Base-by-base conservation (phyloP, 2,113 vertebrate species). In the Trichechus manatus region DNA sequence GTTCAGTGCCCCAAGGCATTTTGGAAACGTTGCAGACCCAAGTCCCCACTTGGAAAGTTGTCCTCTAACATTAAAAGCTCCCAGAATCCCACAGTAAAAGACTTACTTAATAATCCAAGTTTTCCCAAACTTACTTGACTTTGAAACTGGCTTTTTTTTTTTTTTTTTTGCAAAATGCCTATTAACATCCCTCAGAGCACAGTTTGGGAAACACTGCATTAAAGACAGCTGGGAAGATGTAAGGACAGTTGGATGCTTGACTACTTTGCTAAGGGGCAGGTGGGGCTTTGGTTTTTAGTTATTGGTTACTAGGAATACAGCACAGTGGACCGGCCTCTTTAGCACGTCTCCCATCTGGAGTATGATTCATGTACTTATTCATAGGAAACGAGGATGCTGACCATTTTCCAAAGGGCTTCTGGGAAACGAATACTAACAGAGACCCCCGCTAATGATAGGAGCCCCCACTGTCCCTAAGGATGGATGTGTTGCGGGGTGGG, bases 341-440 rank as follows among this genome's bases (percentile, higher is more conserved):
- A 70, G 78, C n/a, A 56, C 6, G 53, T 23, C 31, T 53, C 66
- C 36, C 78, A 25, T 47, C 25, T n/a, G 66, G 25, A 39, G 50
- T 33, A 33, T 13, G 74, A 50, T 59, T 88, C 78, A 33, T 0
- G 22, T 4, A 63, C 36, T 17, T 53, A n/a, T 9, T 56, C 61
- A 39, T 1, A 33, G n/a, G 42, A 93, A 44, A 74, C 11, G 36
- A 36, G 86, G 27, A 74, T 3, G 23, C 68, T 3, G 47, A 6
- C 6, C 9, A 27, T 56, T 79, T 82, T 83, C 83, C 56, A 39
- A 92, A 92, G 47, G 66, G 61, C 74, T 94, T 85, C 59, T 77
- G 63, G 36, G 80, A 84, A 78, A 77, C 64, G 31, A 77, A 72
- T 11, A 29, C 64, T 90, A 64, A 89, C 0, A 72, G 59, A 3